phyloP scores from a whole-genome alignment of 2,888 invertebrate species.

The Dexiosoma caninum region DNA sequence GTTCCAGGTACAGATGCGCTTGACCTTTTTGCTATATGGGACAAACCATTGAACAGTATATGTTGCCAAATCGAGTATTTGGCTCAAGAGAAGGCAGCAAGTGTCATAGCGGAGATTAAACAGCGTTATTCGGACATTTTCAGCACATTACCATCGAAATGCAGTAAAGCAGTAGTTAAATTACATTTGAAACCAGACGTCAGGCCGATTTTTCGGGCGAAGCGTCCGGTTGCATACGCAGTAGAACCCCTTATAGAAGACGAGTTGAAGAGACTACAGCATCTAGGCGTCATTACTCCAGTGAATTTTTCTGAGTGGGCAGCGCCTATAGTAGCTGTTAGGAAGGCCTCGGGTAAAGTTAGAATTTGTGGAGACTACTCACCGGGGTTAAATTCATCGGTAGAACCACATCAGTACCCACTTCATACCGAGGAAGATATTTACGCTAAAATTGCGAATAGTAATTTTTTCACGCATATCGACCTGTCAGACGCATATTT shows the following conservation, averaged over 20 bases:
- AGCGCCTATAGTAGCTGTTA: constrained; percentile 27
- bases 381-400: not conserved
- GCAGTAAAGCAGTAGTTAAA: not conserved
- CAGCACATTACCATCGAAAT: not conserved
- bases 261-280: not conserved
- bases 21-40: no score
- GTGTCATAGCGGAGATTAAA: not conserved
- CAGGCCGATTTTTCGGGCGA: constrained; percentile 10
- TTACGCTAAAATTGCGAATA: not conserved
- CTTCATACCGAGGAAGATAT: not conserved
- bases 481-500: constrained; percentile 23
- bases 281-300: constrained; percentile 1
- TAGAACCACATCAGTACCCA: constrained; percentile 28
- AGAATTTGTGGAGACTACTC: constrained; percentile 19
- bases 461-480: constrained; percentile 33
- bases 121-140: not conserved
- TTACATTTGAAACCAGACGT: not conserved
- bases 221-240: constrained; percentile 16
- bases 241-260: constrained; percentile 6
- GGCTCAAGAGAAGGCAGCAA: not conserved
- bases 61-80: not conserved
- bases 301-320: constrained; percentile 25
- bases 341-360: not conserved
- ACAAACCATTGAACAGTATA: constrained; percentile 13
- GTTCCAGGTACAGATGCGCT: no score